phyloP scores from a whole-genome alignment of 2,888 invertebrate species.

The Lampropteryx suffumata region DNA sequence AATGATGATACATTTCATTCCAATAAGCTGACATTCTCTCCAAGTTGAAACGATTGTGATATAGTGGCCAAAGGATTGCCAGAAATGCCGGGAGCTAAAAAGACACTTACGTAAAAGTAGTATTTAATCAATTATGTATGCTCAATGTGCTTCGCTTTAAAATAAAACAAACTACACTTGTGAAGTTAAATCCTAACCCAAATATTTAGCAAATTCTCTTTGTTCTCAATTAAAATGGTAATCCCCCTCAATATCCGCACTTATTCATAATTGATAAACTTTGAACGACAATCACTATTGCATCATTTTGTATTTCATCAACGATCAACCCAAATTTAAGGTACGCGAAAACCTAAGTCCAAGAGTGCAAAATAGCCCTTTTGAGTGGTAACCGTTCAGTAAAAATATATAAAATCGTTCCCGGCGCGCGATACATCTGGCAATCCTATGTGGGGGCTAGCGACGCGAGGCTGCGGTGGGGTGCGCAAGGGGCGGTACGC shows the following conservation, averaged over 20 bases:
- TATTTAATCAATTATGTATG: conserved; percentile 11
- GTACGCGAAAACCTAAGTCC: no score
- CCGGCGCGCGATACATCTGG: conserved; percentile 48
- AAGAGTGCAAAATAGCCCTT: no score
- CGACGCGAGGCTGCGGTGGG: conserved; percentile 44
- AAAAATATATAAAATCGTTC: conserved; percentile 13
- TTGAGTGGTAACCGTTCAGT: background rate
- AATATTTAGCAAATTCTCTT: conserved; percentile 1
- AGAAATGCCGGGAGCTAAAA: conserved; percentile 45
- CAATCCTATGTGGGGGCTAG: conserved; percentile 64
- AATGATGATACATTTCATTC: background rate
- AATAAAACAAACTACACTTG: conserved; percentile 6
- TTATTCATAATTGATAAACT: background rate
- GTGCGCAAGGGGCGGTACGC: conserved; percentile 52
- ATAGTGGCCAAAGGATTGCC: conserved; percentile 51
- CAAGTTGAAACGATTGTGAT: conserved; percentile 59
- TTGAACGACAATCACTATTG: background rate
- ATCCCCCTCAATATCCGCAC: background rate
- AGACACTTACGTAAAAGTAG: conserved; percentile 24
- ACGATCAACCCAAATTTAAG: background rate
- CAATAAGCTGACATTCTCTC: conserved; percentile 19
- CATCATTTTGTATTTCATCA: background rate
- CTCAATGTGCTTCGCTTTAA: conserved; percentile 25
- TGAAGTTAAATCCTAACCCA: conserved; percentile 9
- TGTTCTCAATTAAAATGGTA: background rate